These are phyloP conservation scores for Neopelma chrysocephalum DNA, from an alignment of 2,797 vertebrate species.

Conservation along the genomic window DNA sequence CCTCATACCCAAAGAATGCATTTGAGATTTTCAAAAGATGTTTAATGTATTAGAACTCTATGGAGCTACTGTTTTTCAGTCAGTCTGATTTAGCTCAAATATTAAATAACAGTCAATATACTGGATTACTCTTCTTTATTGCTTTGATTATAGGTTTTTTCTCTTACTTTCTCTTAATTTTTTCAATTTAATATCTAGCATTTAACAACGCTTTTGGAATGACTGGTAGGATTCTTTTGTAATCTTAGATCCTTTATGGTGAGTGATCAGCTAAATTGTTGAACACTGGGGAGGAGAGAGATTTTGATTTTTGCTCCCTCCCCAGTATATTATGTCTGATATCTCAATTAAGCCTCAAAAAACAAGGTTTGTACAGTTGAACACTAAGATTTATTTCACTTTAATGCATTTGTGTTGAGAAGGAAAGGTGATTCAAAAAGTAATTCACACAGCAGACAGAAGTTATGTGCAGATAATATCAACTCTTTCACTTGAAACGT, in stretches of 20 bases:
- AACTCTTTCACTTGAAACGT: not conserved
- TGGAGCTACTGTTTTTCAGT: not conserved
- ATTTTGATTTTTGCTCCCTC: not conserved
- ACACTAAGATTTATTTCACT: not conserved
- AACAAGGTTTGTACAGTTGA: not conserved
- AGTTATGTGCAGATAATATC: not conserved
- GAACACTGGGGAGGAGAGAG: accelerated
- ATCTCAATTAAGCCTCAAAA: not conserved
- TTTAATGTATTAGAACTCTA: not conserved
- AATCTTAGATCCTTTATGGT: not conserved
- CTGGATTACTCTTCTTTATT: not conserved
- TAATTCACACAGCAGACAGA: not conserved
- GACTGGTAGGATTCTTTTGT: not conserved
- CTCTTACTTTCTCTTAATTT: not conserved
- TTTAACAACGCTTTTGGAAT: not conserved
- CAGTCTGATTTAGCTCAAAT: not conserved
- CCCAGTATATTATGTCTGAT: not conserved
- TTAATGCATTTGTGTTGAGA: not conserved
- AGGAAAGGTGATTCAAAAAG: not conserved
- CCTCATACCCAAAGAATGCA: not conserved
- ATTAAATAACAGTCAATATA: not conserved
- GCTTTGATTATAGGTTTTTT: not conserved
- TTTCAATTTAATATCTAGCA: not conserved
- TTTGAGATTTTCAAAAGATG: not conserved
- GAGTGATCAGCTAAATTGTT: not conserved